Evolutionary conservation across 2,113 vertebrate genomes (phyloP).

Genomic region (Sylvietta virens): DNA sequence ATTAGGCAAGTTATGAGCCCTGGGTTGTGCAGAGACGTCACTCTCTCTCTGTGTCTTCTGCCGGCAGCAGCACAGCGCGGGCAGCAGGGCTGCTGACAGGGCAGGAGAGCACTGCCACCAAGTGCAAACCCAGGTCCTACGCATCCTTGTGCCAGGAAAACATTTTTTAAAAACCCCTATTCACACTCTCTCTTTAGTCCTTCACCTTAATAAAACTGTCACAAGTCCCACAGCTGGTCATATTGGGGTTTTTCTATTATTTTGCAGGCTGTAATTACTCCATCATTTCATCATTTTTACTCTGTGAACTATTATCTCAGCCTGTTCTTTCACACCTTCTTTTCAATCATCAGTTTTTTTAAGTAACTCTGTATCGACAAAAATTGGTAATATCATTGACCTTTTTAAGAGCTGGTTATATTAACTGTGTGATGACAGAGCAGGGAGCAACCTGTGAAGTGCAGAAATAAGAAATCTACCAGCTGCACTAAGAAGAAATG

Average conservation of each 20-base stretch:
- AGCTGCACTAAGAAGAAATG: neutral
- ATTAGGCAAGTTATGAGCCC: neutral
- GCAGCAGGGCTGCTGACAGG: neutral
- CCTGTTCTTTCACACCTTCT: neutral
- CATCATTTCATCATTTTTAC: neutral
- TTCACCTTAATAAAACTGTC: neutral
- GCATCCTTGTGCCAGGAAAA: neutral
- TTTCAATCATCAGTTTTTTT: neutral
- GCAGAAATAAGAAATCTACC: neutral
- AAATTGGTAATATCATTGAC: neutral
- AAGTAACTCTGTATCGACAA: neutral
- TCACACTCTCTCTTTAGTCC: neutral
- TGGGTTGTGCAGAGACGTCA: neutral
- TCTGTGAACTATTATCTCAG: neutral
- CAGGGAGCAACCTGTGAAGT: neutral
- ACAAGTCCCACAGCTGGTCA: neutral
- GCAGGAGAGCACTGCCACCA: conserved; percentile 58
- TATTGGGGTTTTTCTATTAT: neutral
- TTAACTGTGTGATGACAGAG: neutral
- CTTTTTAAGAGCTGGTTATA: neutral
- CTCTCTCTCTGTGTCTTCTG: neutral
- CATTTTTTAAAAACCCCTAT: neutral
- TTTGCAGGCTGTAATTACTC: neutral
- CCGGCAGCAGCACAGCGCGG: neutral
- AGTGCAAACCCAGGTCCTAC: conserved; percentile 21